Evolutionary conservation across 2,113 vertebrate genomes (phyloP), one percentile per base, ranked within the genome.

Genomic region (Tragulus kanchil): DNA sequence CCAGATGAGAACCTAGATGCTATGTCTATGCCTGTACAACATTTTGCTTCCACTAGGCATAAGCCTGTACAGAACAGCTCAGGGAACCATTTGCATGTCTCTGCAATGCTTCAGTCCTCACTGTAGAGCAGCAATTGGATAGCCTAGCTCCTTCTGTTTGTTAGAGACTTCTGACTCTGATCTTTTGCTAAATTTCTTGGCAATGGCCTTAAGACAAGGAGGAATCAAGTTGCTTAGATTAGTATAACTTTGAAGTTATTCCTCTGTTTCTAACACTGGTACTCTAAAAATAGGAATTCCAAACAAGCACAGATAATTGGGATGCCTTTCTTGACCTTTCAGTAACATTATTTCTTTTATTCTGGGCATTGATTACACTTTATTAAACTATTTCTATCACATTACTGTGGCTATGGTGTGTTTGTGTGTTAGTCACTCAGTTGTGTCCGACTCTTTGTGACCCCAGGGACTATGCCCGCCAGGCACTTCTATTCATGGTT

Each of bases 141-240:
- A 96, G 21, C 31, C 23, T 31, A 54, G 15, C 3, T 5, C 21
- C 25, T 81, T 89, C 3, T 16, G 36, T 64, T 89, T 54, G 17
- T 42, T 89, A 52, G 36, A 85, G 42, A 84, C 61, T 79, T 65
- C 21, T 86, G 45, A 93, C 15, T 82, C 54, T 73, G 36, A 86
- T 83, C 78, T 79, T 94, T 85, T 94, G 45, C 56, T 89, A 56
- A 89, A 85, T 95, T 95, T 95, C 77, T 96, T 93, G 78, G 64
- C 93, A 96, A 28, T 25, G 48, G 45, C 58, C 79, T 73, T 67
- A 86, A 89, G 88, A 75, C 85, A 81, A 92, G 36, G 54, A 81
- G 81, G 81, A 96, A 95, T 61, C 79, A 77, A 88, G 11, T 85
- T 88, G 85, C 79, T 94, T 94, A 88, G 67, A 71, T 95, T 65